Evolutionary conservation across 2,113 vertebrate genomes (phyloP), one percentile per base, ranked within the genome.

Genomic region (Scytalopus superciliaris): DNA sequence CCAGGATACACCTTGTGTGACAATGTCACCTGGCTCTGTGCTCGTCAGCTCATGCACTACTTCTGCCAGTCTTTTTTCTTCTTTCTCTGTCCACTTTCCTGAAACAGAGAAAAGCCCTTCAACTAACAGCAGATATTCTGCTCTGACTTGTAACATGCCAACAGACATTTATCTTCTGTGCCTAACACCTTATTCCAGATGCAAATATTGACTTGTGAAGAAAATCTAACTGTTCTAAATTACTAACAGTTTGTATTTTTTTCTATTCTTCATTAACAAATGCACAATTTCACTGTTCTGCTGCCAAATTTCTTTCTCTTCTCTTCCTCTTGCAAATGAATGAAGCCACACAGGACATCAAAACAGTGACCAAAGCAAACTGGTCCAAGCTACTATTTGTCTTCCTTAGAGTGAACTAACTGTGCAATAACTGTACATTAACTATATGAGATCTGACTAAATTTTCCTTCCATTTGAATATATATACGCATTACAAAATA

Each of bases 21-120:
- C 99, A 44, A 98, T 99, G 45, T 99, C 99, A 33, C 99, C 99
- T 6, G 98, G 99, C 57, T 99, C 98, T 19, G 98, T 99, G 84
- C 99, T 99, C 2, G 99, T 99, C 92, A 99, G 97, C 93, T 99
- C 99, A 8, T 99, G 99, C 63, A 99, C 99, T 67, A 99, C 99
- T 94, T 99, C 99, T 6, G 99, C 98, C 39, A 99, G 98, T 15
- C 99, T 98, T 33, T 98, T 97, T 95, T 99, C 99, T 97, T 99
- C 99, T 84, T 99, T 99, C 97, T 99, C 99, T 4, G 98, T 99
- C 99, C 99, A 99, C 87, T 99, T 99, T 23, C 99, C 99, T 99
- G 85, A 78, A 90, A 97, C 67, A 97, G 21, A 66, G 27, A 86
- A 50, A 93, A 73, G 15, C 23, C 31, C 80, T 77, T 18, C 75